Base-by-base conservation (phyloP, 2,888 invertebrate genomes). In the Steinernema carpocapsae region DNA sequence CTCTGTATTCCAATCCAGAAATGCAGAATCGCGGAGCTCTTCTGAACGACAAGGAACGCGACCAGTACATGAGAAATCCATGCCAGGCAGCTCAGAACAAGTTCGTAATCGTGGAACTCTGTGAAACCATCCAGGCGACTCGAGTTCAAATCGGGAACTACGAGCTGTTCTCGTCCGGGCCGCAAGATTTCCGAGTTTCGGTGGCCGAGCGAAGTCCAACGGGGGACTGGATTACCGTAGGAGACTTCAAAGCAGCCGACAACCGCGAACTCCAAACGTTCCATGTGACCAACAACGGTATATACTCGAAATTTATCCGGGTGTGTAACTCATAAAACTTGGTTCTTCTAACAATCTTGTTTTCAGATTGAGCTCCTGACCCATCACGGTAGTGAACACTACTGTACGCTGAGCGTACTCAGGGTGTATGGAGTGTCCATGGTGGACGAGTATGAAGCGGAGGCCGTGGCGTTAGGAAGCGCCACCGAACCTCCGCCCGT, bases 61-160 rank as follows among this genome's bases (percentile, higher is more conserved):
- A 99, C 89, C 97, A 99, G 88, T 99, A 99, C 88, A 94, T 97
- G 93, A 91, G 97, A 76, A 97, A 96, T 88, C 93, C 95, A 0
- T 99, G 99, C 89, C 94, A 93, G 82, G 88, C 88, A 78, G 89
- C 89, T 76, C 89, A 88, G 86, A 88, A 80, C 70, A 87, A 88
- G 75, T 87, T 81, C 70, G 94, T 99, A 89, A 92, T 97, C 37
- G 93, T 99, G 1, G 97, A 99, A 89, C 91, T 99, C 0, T 99
- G 99, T 89, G 99, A 99, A 88, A 94, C 96, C 2, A 93, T 99
- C 77, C 96, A 96, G 89, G 83, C 95, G 2, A 94, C 87, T 52
- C 82, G 84, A 42, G 92, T 99, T 78, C 96, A 97, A 85, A 90
- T 99, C 82, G 99, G 96, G 1, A 99, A 99, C 89, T 94, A 95